Evolutionary conservation across 2,888 invertebrate species (phyloP).

Genomic region (Ormyrus rosae): DNA sequence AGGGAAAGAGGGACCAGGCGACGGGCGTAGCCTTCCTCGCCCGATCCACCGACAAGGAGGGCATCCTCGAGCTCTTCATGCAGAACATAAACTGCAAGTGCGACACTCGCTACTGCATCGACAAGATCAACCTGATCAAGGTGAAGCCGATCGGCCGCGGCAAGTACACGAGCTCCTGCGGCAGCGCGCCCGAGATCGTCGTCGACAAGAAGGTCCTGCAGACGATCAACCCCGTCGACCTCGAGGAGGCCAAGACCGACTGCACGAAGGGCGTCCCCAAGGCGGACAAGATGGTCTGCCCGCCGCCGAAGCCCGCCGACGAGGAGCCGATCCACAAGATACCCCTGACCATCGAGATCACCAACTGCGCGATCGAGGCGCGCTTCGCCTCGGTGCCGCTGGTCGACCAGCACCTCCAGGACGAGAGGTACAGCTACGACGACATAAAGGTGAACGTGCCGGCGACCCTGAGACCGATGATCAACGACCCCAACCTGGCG

Average conservation of each 20-base stretch:
- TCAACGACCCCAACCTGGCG: constrained; percentile 53
- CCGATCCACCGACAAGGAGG: constrained; percentile 63
- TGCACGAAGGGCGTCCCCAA: constrained; percentile 62
- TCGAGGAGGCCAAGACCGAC: constrained; percentile 61
- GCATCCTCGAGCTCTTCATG: constrained; percentile 62
- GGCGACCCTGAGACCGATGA: constrained; percentile 62
- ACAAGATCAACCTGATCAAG: constrained; percentile 63
- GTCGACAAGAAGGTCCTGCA: constrained; percentile 62
- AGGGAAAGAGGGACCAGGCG: constrained; percentile 72
- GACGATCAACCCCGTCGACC: constrained; percentile 61
- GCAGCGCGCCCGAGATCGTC: constrained; percentile 6
- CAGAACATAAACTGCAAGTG: constrained; percentile 62
- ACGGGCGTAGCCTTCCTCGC: constrained; percentile 64
- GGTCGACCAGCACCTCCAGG: constrained; percentile 49
- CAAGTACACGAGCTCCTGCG: constrained; percentile 19
- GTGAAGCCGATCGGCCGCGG: constrained; percentile 62
- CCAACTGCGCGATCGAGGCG: constrained; percentile 61
- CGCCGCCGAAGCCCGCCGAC: neutral
- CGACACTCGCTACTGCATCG: constrained; percentile 68
- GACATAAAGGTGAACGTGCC: constrained; percentile 69
- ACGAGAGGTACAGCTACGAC: constrained; percentile 63
- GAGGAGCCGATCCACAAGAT: constrained; percentile 45
- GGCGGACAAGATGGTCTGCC: neutral
- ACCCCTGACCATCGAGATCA: constrained; percentile 61
- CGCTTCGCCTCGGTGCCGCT: constrained; percentile 59